phyloP scores from a whole-genome alignment of 1,140 invertebrate genomes.

The Drosophila pseudoobscura region DNA sequence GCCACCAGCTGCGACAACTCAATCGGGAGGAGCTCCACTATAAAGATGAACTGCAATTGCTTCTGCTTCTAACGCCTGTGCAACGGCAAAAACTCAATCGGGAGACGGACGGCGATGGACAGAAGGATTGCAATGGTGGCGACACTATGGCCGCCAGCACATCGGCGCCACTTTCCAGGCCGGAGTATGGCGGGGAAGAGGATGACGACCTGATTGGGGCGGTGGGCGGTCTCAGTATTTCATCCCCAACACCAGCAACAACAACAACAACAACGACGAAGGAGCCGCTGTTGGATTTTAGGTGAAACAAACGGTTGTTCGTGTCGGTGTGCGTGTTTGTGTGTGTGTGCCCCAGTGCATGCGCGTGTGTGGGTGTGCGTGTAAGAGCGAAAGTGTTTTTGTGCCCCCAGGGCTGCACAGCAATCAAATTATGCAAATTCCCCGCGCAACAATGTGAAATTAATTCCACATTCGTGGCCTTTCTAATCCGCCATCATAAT shows the following conservation, averaged over 20 bases:
- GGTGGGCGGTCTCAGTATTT: constrained; percentile 52
- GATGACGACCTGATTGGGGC: constrained; percentile 60
- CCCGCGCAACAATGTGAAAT: no score
- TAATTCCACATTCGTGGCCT: no score
- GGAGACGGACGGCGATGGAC: constrained; percentile 26
- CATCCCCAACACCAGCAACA: constrained; percentile 27
- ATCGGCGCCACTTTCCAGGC: constrained; percentile 49
- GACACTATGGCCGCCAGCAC: constrained; percentile 23
- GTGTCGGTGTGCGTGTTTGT: background rate
- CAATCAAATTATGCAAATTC: no score
- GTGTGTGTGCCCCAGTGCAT: no score
- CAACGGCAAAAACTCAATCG: constrained; percentile 35
- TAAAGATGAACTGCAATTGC: constrained; percentile 65
- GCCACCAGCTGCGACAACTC: constrained; percentile 54
- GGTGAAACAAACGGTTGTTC: constrained; percentile 33
- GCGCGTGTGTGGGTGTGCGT: background rate
- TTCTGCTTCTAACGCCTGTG: constrained; percentile 47
- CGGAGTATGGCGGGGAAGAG: constrained; percentile 45
- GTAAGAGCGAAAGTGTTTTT: background rate
- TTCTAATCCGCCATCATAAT: no score
- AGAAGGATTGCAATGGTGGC: constrained; percentile 4
- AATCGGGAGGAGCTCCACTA: constrained; percentile 51
- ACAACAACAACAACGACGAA: constrained; percentile 25
- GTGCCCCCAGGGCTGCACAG: no score
- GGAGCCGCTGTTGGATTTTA: constrained; percentile 57